Percentiles rank a stretch among this genome's conserved stretches.
phyloP scores from a whole-genome alignment of 2,797 vertebrate genomes.

The Pseudochirops corinnae region DNA sequence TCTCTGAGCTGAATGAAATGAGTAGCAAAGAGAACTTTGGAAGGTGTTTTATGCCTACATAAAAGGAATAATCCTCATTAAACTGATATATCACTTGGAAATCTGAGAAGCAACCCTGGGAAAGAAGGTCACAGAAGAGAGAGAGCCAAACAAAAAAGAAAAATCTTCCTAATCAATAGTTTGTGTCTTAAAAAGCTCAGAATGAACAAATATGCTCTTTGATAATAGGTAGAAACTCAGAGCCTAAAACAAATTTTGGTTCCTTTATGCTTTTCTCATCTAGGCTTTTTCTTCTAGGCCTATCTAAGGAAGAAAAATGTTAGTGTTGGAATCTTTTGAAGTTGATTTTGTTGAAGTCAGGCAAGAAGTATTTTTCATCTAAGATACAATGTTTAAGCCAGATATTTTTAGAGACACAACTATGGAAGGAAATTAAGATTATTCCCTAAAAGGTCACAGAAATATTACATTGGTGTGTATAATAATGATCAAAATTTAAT shows the following conservation, averaged over 20 bases:
- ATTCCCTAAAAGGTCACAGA: slow-evolving; percentile 45
- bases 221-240: slow-evolving; percentile 57
- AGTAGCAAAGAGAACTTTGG: slow-evolving; percentile 38
- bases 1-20: slow-evolving; percentile 57
- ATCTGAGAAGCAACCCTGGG: slow-evolving; percentile 66
- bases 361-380: not conserved
- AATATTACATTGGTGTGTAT: slow-evolving; percentile 37
- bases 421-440: slow-evolving; percentile 49
- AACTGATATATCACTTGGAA: slow-evolving; percentile 63
- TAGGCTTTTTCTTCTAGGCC: slow-evolving; percentile 25
- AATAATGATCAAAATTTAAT: slow-evolving; percentile 49
- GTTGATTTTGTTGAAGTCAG: slow-evolving; percentile 54
- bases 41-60: slow-evolving; percentile 63
- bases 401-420: slow-evolving; percentile 47
- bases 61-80: slow-evolving; percentile 64
- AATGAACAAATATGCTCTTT: slow-evolving; percentile 56
- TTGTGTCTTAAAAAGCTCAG: slow-evolving; percentile 66
- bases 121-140: slow-evolving; percentile 58
- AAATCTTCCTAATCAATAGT: slow-evolving; percentile 42
- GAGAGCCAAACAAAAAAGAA: slow-evolving; percentile 47
- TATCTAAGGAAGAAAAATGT: slow-evolving; percentile 59
- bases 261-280: slow-evolving; percentile 55
- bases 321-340: slow-evolving; percentile 48
- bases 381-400: slow-evolving; percentile 54
- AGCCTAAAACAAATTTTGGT: slow-evolving; percentile 54